Evolutionary conservation across 2,888 invertebrate genomes (phyloP), one percentile per base, ranked within the genome.

Genomic region (Nephrotoma appendiculata): DNA sequence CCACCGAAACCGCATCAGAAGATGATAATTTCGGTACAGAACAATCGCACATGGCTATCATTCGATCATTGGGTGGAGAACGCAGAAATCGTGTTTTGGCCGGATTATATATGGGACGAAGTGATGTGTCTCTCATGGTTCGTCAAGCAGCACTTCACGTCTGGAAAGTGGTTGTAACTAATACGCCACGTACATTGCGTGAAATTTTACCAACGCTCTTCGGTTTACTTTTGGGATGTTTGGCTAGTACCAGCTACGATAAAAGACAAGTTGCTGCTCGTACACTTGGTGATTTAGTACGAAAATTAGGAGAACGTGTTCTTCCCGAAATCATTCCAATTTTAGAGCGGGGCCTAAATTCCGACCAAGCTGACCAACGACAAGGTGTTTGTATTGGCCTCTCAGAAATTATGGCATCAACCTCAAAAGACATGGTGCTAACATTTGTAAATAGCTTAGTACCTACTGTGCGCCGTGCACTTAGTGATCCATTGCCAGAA

Each of bases 1-100:
- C 98, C 48, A 99, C 99, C 0, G 98, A 99, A 92, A 98, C 98
- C 0, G 98, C 98, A 0, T 97, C 96, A 88, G 99, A 99, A 91
- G 99, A 99, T 91, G 99, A 99, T 90, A 99, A 99, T 92, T 99
- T 99, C 91, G 99, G 99, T 87, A 99, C 99, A 0, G 98, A 98
- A 90, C 97, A 97, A 90, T 98, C 98, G 0, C 98, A 98, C 90
- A 93, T 95, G 90, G 97, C 98, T 0, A 99, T 99, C 88, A 96
- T 98, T 89, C 94, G 94, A 86, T 95, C 97, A 9, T 93, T 99
- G 86, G 99, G 99, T 0, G 94, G 94, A 1, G 98, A 98, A 90
- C 93, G 98, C 84, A 93, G 99, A 86, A 98, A 99, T 92, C 93
- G 98, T 42, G 99, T 99, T 57, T 92, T 98, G 86, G 97, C 98